Percentiles rank a stretch among this genome's conserved stretches.
These are phyloP conservation scores for Vireo griseus DNA, from an alignment of 2,797 vertebrate genomes.

Conservation along the genomic window DNA sequence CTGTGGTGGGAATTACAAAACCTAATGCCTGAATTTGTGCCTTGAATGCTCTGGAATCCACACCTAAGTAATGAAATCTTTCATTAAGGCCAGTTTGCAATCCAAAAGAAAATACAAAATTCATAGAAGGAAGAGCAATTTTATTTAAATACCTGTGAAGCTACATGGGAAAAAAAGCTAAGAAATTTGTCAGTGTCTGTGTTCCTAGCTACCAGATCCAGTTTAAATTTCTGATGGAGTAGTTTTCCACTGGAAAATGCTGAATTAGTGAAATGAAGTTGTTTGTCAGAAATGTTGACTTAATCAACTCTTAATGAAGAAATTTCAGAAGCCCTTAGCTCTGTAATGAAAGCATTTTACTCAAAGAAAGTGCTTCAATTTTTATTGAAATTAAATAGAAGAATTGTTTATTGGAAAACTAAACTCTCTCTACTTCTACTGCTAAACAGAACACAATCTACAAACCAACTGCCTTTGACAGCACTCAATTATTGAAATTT, in stretches of 20 bases:
- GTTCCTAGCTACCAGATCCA: neutral
- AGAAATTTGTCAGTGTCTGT: neutral
- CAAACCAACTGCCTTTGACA: neutral
- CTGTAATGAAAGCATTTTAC: neutral
- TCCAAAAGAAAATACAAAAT: neutral
- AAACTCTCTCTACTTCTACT: neutral
- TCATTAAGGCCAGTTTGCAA: neutral
- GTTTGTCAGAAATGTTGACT: neutral
- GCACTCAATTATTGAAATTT: neutral
- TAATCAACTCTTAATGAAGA: neutral
- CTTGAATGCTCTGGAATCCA: neutral
- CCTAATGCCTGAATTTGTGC: neutral
- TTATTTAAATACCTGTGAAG: neutral
- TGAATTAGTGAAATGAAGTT: neutral
- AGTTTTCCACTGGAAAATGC: conserved; percentile 1
- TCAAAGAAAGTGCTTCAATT: neutral
- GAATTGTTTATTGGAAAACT: neutral
- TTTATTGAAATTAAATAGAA: neutral
- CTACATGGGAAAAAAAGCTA: neutral
- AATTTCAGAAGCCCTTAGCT: neutral
- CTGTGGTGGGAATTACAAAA: neutral
- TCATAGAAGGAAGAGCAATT: neutral
- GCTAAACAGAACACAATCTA: neutral
- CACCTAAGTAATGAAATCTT: neutral
- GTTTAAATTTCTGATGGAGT: neutral